Percentiles rank a stretch among this genome's conserved stretches.
Evolutionary conservation across 2,888 invertebrate species (phyloP).

Genomic region (Gari tellinella): DNA sequence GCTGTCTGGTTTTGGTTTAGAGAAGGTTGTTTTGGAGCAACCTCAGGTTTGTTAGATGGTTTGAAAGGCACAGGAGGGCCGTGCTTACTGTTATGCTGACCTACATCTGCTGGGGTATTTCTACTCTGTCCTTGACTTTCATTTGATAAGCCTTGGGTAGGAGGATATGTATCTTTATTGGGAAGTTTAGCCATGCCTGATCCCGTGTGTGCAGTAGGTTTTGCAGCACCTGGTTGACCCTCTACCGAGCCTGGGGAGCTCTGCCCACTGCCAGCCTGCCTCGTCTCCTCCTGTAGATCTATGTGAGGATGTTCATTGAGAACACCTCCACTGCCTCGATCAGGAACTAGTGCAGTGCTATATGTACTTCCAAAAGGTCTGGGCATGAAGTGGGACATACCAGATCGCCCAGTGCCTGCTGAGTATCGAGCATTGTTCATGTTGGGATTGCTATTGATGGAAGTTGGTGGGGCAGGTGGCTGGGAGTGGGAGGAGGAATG

Average conservation of each 20-base stretch:
- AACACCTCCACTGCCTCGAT: conserved; percentile 44
- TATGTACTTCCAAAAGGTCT: conserved; percentile 79
- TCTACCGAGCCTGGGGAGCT: conserved; percentile 81
- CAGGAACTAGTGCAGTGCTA: conserved; percentile 68
- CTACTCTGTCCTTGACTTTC: conserved; percentile 9
- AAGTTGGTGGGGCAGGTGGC: conserved; percentile 10
- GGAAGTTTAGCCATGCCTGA: too few relatives aligned
- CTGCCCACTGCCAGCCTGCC: conserved; percentile 81
- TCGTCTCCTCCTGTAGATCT: conserved; percentile 74
- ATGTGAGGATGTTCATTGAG: conserved; percentile 63
- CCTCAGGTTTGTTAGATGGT: conserved; percentile 24
- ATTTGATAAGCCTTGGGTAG: conserved; percentile 1
- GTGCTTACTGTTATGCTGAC: conserved; percentile 6
- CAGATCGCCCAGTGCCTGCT: conserved; percentile 58
- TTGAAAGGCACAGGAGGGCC: conserved; percentile 51
- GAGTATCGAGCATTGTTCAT: conserved; percentile 27
- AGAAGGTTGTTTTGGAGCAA: background rate
- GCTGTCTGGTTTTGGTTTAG: background rate
- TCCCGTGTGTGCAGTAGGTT: conserved; percentile 7
- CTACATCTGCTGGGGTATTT: conserved; percentile 7
- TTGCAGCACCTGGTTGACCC: conserved; percentile 55
- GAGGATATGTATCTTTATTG: conserved; percentile 9
- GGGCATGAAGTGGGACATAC: conserved; percentile 73
- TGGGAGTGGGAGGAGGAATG: conserved; percentile 6
- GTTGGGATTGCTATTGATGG: conserved; percentile 12